These are phyloP conservation scores for Trialeurodes vaporariorum DNA, from an alignment of 1,140 invertebrate species.

Conservation along the genomic window DNA sequence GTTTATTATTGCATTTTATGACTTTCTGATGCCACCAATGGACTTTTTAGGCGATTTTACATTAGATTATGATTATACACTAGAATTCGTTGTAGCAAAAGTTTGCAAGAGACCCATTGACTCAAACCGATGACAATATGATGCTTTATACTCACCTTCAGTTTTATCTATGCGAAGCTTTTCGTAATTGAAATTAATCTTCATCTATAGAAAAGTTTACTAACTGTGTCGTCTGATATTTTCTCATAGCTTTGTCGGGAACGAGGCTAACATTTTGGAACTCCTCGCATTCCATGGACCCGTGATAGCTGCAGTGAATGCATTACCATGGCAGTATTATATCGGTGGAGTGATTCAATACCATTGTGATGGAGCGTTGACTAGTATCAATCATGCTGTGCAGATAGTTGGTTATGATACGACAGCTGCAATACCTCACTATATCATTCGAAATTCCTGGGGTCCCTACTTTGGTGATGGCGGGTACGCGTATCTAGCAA, in stretches of 20 bases:
- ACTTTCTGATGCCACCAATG: too few relatives aligned
- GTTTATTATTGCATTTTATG: too few relatives aligned
- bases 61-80: too few relatives aligned
- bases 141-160: too few relatives aligned
- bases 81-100: too few relatives aligned
- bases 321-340: conserved; percentile 77
- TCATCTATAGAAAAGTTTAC: too few relatives aligned
- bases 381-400: conserved; percentile 69
- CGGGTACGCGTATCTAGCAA: conserved; percentile 66
- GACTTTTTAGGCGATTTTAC: too few relatives aligned
- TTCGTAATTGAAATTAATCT: too few relatives aligned
- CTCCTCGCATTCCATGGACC: conserved; percentile 44
- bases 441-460: conserved; percentile 81
- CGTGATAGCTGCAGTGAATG: conserved; percentile 67
- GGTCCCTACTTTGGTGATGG: conserved; percentile 57
- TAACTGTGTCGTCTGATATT: too few relatives aligned
- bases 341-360: conserved; percentile 73
- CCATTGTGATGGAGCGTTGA: conserved; percentile 51
- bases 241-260: not conserved
- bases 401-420: conserved; percentile 75
- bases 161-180: too few relatives aligned
- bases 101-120: too few relatives aligned
- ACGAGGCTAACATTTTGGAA: not conserved
- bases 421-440: conserved; percentile 57
- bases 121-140: too few relatives aligned